Conservation (phyloP, 2,888 invertebrate genomes). For the Furcula furcula region DNA sequence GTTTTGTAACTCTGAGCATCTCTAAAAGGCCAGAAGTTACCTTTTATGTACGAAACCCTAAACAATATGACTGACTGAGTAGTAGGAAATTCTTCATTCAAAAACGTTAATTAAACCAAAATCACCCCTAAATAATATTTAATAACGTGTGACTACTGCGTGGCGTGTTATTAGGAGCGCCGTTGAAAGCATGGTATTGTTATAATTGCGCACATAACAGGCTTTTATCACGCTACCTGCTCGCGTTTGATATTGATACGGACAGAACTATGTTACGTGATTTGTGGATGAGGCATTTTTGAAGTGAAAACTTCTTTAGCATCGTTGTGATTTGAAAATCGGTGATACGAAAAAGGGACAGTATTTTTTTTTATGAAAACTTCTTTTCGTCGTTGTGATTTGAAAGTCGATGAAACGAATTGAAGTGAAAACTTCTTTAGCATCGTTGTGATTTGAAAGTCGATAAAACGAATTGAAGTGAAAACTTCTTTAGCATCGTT, state of each 20-base stretch:
- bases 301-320: conserved; percentile 1
- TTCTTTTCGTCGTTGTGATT: background rate
- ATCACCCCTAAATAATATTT: conserved; percentile 2
- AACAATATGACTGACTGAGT: too few relatives aligned
- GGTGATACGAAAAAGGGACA: conserved; percentile 9
- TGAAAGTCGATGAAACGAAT: too few relatives aligned
- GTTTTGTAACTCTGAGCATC: too few relatives aligned
- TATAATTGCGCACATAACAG: conserved; percentile 38
- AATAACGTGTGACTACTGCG: conserved; percentile 13
- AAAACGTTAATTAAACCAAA: background rate
- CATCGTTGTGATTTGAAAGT: too few relatives aligned
- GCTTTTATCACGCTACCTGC: conserved; percentile 40
- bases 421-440: too few relatives aligned
- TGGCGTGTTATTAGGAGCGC: conserved; percentile 31
- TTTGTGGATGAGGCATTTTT: conserved; percentile 17
- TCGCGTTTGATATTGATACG: conserved; percentile 34
- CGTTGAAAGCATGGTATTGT: conserved; percentile 21
- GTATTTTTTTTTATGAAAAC: too few relatives aligned
- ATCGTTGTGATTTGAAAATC: conserved; percentile 3
- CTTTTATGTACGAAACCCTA: too few relatives aligned
- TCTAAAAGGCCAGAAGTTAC: too few relatives aligned
- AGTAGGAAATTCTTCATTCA: too few relatives aligned
- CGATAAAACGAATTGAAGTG: too few relatives aligned
- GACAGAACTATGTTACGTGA: conserved; percentile 4
- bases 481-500: too few relatives aligned